Evolutionary conservation across 2,113 vertebrate genomes (phyloP), one percentile per base, ranked within the genome.

Genomic region (Alexandromys fortis): DNA sequence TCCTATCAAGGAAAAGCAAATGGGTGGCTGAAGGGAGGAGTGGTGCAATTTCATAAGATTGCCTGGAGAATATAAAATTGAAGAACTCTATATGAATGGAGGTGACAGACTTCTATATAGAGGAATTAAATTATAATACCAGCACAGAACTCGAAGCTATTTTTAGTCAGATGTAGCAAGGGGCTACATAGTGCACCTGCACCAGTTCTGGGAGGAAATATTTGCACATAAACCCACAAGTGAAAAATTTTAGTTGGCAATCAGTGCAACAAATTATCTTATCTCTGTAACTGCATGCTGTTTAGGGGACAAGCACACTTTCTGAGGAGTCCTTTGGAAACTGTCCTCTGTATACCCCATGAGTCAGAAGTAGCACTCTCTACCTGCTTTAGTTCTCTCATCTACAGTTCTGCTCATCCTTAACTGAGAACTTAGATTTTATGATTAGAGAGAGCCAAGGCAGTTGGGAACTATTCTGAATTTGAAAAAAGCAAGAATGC

Each of bases 91-190:
- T 70, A 61, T 78, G 68, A 97, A 96, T 88, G 76, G 92, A 97
- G 88, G 94, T 94, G 68, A 90, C 94, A 97, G 92, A 55, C 83
- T 98, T 10, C 0, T 98, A 78, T 95, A 86, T 81, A 95, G 94
- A 96, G 75, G 92, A 97, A 95, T 98, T 98, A 98, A 94, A 98
- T 98, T 98, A 98, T 97, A 98, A 97, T 91, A 98, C 91, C 91
- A 97, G 47, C 45, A 83, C 30, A 86, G 83, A 97, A 96, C 45
- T 96, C 98, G 77, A 75, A 88, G 89, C 93, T 98, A 97, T 97
- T 98, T 98, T 98, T 94, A 97, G 89, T 97, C 45, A 89, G 58
- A 86, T 76, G 19, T 42, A 90, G 38, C 42, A 87, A 97, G 93
- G 86, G 58, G n/a, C 16, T 96, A 85, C n/a, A 79, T 33, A 61